Evolutionary conservation across 2,113 vertebrate species (phyloP).

Genomic region (Lanius ludovicianus): DNA sequence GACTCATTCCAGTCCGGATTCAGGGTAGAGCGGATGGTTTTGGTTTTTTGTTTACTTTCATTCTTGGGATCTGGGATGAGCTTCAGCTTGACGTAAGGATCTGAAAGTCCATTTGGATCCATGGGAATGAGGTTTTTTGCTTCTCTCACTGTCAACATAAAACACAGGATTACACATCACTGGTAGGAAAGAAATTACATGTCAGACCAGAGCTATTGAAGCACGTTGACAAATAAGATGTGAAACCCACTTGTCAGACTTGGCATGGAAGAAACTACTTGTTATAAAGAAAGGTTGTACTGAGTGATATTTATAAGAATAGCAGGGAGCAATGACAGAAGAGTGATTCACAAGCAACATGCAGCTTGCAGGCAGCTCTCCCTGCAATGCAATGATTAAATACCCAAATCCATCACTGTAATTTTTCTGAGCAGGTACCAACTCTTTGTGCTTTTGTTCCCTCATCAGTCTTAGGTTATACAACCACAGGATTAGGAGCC

Average conservation of each 20-base stretch:
- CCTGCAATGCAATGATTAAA: background rate
- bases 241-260: background rate
- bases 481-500: background rate
- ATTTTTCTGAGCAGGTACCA: background rate
- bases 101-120: conserved; percentile 96
- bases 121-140: conserved; percentile 96
- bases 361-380: background rate
- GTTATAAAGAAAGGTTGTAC: background rate
- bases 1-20: conserved; percentile 96
- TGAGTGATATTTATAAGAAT: background rate
- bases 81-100: conserved; percentile 97
- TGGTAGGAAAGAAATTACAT: background rate
- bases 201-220: background rate
- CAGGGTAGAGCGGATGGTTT: conserved; percentile 93
- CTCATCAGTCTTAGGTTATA: background rate
- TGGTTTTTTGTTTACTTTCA: conserved; percentile 96
- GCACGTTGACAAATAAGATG: background rate
- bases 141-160: conserved; percentile 83
- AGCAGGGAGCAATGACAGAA: background rate
- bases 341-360: background rate
- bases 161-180: background rate
- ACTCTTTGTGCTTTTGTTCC: background rate
- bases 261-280: background rate
- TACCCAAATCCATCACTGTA: background rate
- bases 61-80: conserved; percentile 96